Evolutionary conservation across 2,888 invertebrate genomes (phyloP).

Genomic region (Clanis bilineata): DNA sequence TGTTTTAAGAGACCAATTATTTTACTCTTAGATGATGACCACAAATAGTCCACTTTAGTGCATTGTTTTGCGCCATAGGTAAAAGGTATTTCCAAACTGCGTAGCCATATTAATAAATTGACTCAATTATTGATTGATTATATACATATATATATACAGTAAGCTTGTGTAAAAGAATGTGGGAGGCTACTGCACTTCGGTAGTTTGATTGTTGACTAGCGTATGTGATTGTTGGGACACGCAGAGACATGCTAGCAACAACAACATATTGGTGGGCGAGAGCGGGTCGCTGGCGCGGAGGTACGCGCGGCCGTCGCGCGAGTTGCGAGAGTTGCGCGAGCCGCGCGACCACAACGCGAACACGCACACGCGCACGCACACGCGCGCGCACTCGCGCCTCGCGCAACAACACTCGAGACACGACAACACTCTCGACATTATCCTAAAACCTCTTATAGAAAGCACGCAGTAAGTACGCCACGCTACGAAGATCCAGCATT

Average conservation of each 20-base stretch:
- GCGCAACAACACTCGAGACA: slow-evolving; percentile 58
- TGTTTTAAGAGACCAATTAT: not conserved
- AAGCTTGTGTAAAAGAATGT: slow-evolving; percentile 39
- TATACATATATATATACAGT: no score
- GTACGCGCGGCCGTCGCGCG: slow-evolving; percentile 67
- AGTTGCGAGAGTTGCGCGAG: slow-evolving; percentile 50
- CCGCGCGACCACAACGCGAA: slow-evolving; percentile 59
- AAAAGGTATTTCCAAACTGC: slow-evolving; percentile 10
- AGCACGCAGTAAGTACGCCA: slow-evolving; percentile 82
- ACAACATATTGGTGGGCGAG: slow-evolving; percentile 80
- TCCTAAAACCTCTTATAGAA: slow-evolving; percentile 81
- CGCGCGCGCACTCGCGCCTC: slow-evolving; percentile 48
- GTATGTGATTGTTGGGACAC: slow-evolving; percentile 72
- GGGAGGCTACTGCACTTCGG: slow-evolving; percentile 52
- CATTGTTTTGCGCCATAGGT: slow-evolving; percentile 35
- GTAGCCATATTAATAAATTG: slow-evolving; percentile 19
- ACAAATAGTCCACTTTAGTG: slow-evolving; percentile 43
- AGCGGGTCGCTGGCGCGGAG: slow-evolving; percentile 77
- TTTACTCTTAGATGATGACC: not conserved
- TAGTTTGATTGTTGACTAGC: slow-evolving; percentile 71
- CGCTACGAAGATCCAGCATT: slow-evolving; percentile 45
- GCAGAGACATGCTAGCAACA: slow-evolving; percentile 83
- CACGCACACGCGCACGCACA: slow-evolving; percentile 71
- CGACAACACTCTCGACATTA: slow-evolving; percentile 82
- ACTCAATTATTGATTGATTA: not conserved